Evolutionary conservation across 2,888 invertebrate genomes (phyloP), one percentile per base, ranked within the genome.

Genomic region (Eristalis tenax): DNA sequence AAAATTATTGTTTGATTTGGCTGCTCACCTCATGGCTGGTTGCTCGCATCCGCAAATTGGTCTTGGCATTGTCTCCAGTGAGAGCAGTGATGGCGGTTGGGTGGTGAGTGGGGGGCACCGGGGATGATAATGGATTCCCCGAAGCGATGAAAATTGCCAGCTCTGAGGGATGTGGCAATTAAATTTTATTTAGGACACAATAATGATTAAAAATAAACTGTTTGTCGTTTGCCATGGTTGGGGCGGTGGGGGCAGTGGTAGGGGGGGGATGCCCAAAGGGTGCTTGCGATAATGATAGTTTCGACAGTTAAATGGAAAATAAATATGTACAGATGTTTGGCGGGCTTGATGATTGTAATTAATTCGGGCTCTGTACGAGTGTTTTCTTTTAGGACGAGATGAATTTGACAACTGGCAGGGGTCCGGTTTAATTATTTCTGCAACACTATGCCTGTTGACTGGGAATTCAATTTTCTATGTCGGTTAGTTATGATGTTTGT

Each of bases 1-100:
- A 87, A 87, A 83, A 83, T 83, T 79, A 75, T 79, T 83, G 86
- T 86, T 86, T 86, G 82, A 86, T 71, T 86, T 83, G 74, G 66
- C 50, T 82, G 56, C 43, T 43, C 43, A 15, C 50, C 8, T n/a
- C 18, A n/a, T 50, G n/a, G 50, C 8, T 50, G 50, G n/a, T 4
- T 50, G 50, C 50, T 50, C 18, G 50, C 50, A 18, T n/a, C 18
- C 18, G 18, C 50, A 50, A 50, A 18, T 50, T 50, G 50, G n/a
- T 50, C 50, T 74, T 74, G 68, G 32, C 28, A 35, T 23, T 22
- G 11, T 23, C 50, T 15, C 22, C 43, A 26, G 18, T 32, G 61
- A 2, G 15, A 23, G 11, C 23, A 11, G 13, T 6, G 59, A 0
- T 32, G 32, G 32, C 10, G 32, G 32, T 32, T 10, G 32, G 5